A percentile compares a stretch with the other conserved stretches of the same genome.
Evolutionary conservation across 2,888 invertebrate species (phyloP).

Genomic region (Chouioia cunea): DNA sequence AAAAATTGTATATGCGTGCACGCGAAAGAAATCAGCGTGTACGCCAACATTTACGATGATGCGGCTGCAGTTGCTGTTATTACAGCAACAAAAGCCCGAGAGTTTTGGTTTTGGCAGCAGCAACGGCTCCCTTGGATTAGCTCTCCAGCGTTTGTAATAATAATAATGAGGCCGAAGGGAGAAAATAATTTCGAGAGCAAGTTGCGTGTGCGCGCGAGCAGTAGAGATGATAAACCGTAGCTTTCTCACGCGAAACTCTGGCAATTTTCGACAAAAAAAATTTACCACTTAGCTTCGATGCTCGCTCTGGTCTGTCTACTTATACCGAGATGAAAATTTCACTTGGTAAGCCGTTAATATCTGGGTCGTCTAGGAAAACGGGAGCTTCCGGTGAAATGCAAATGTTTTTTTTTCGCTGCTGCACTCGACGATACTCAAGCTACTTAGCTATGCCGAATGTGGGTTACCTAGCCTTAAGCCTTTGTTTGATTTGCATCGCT

Average conservation of each 20-base stretch:
- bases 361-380: constrained; percentile 40
- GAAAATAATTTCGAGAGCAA: constrained; percentile 1
- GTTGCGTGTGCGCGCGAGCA: too few relatives aligned
- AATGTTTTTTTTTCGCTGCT: constrained; percentile 27
- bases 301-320: background rate
- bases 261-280: background rate
- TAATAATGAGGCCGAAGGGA: constrained; percentile 3
- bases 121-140: too few relatives aligned
- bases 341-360: constrained; percentile 36
- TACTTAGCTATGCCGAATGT: constrained; percentile 16
- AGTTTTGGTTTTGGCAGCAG: too few relatives aligned
- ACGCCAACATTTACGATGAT: too few relatives aligned
- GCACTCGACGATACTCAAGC: background rate
- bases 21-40: too few relatives aligned
- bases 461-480: constrained; percentile 21
- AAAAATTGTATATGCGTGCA: too few relatives aligned
- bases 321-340: constrained; percentile 40
- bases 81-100: too few relatives aligned
- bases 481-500: constrained; percentile 32
- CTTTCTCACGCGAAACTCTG: too few relatives aligned
- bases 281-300: background rate
- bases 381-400: constrained; percentile 39
- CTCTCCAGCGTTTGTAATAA: background rate
- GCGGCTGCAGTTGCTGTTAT: too few relatives aligned
- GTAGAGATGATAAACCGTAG: too few relatives aligned